Evolutionary conservation across 1,140 invertebrate genomes (phyloP).

Genomic region (Pseudomyrmex concolor): DNA sequence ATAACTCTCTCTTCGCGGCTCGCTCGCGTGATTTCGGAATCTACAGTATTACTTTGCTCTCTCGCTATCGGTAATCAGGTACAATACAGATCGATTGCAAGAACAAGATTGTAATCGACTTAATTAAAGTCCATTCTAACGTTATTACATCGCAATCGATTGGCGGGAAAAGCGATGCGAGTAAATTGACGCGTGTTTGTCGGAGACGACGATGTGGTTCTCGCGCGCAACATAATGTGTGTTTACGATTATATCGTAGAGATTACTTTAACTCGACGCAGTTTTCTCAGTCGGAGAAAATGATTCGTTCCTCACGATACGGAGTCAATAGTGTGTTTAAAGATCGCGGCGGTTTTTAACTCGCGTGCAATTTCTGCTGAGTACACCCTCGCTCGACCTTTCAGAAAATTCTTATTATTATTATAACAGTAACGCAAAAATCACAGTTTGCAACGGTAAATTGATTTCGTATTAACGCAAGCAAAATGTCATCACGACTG

Average conservation of each 20-base stretch:
- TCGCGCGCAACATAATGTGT: slow-evolving; percentile 11
- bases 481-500: slow-evolving; percentile 38
- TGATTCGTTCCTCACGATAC: slow-evolving; percentile 26
- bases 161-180: slow-evolving; percentile 12
- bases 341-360: slow-evolving; percentile 38
- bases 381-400: slow-evolving; percentile 39
- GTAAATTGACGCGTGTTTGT: slow-evolving; percentile 39
- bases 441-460: slow-evolving; percentile 20
- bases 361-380: slow-evolving; percentile 6
- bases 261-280: slow-evolving; percentile 13
- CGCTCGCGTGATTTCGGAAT: slow-evolving; percentile 57
- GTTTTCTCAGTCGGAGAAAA: slow-evolving; percentile 40
- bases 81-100: slow-evolving; percentile 16
- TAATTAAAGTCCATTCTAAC: slow-evolving; percentile 57
- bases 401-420: slow-evolving; percentile 34
- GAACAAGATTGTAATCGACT: slow-evolving; percentile 28
- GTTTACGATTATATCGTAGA: slow-evolving; percentile 35
- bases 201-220: slow-evolving; percentile 1
- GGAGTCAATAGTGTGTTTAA: slow-evolving; percentile 42
- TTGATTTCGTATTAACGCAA: slow-evolving; percentile 34
- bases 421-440: slow-evolving; percentile 34
- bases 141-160: slow-evolving; percentile 41
- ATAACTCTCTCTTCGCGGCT: slow-evolving; percentile 1
- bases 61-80: slow-evolving; percentile 39
- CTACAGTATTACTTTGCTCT: slow-evolving; percentile 58